A percentile compares a stretch with the other conserved stretches of the same genome.
Evolutionary conservation across 2,113 vertebrate genomes (phyloP).

Genomic region (Pedionomus torquatus): DNA sequence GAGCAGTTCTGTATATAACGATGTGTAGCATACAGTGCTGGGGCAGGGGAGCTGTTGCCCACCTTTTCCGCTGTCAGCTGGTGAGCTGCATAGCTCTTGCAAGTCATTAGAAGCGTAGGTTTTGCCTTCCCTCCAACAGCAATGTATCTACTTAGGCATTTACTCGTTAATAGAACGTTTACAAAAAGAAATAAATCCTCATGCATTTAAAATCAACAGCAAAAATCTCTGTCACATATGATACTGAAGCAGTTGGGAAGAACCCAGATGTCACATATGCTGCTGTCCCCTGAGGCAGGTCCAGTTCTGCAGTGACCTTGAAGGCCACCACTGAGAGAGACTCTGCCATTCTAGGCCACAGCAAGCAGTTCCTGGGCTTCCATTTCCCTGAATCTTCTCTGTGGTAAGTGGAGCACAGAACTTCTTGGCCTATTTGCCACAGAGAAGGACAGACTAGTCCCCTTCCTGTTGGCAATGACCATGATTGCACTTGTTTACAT

Average conservation of each 20-base stretch:
- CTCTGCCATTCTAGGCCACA: not conserved
- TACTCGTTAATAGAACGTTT: not conserved
- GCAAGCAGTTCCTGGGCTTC: not conserved
- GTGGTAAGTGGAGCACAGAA: not conserved
- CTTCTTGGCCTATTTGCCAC: not conserved
- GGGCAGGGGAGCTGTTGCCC: not conserved
- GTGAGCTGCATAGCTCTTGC: not conserved
- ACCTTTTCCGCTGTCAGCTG: not conserved
- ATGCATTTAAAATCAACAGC: not conserved
- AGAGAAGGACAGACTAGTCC: not conserved
- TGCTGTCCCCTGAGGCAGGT: not conserved
- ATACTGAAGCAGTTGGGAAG: not conserved
- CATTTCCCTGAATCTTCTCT: not conserved
- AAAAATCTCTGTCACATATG: not conserved
- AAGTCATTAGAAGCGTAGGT: not conserved
- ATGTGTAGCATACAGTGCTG: not conserved
- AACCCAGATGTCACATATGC: not conserved
- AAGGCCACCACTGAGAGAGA: not conserved
- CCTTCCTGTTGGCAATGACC: not conserved
- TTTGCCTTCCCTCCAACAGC: not conserved
- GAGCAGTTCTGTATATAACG: constrained; percentile 32
- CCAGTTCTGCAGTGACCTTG: not conserved
- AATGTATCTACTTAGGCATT: not conserved
- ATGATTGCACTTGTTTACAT: not conserved
- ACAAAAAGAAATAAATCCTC: not conserved